A percentile compares a stretch with the other conserved stretches of the same genome.
Conservation (phyloP, 2,797 vertebrate species). For the Megalops cyprinoides region DNA sequence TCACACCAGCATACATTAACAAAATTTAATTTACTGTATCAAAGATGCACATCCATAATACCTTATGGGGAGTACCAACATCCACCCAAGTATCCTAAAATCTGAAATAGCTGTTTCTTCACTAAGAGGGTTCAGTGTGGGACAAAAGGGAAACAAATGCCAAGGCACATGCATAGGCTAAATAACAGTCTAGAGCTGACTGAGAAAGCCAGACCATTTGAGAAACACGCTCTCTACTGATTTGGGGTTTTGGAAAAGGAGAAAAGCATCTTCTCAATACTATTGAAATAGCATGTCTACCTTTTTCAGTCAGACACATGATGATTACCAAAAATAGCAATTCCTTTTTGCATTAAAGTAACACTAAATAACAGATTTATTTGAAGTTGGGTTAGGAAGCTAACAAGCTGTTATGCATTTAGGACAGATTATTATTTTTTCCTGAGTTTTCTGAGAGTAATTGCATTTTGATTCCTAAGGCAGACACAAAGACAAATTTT, state of each 20-base stretch:
- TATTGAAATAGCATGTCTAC: neutral
- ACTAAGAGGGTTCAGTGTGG: neutral
- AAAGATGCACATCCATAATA: neutral
- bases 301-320: too few relatives aligned
- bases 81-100: neutral
- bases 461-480: too few relatives aligned
- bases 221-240: neutral
- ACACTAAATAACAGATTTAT: neutral
- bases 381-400: neutral
- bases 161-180: neutral
- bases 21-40: neutral
- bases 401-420: neutral
- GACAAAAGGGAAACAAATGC: constrained; percentile 6
- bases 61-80: neutral
- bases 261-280: neutral
- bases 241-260: neutral
- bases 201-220: neutral
- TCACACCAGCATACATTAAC: neutral
- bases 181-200: neutral
- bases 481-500: too few relatives aligned
- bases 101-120: neutral
- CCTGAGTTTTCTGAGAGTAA: too few relatives aligned
- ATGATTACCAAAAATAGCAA: too few relatives aligned
- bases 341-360: neutral
- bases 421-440: too few relatives aligned